Conservation (phyloP, 2,888 invertebrate species). For the Tribolium freemani region DNA sequence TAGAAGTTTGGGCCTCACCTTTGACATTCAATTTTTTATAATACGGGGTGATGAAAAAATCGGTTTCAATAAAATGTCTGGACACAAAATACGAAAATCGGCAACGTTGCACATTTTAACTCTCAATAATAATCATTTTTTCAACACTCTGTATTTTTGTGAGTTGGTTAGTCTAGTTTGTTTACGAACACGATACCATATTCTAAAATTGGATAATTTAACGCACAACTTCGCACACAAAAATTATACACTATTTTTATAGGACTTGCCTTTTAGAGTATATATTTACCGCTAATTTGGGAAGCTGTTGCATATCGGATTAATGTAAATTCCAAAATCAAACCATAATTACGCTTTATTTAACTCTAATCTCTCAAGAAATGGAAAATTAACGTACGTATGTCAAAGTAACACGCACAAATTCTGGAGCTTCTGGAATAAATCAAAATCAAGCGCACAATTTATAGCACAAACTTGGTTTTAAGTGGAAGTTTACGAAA, state of each 20-base stretch:
- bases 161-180: neutral
- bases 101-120: neutral
- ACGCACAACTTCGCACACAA: conserved; percentile 44
- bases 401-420: conserved; percentile 43
- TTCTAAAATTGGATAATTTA: conserved; percentile 38
- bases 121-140: neutral
- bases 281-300: conserved; percentile 24
- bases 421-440: conserved; percentile 6
- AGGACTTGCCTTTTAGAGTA: conserved; percentile 39
- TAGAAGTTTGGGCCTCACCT: too few relatives aligned
- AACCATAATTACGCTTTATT: conserved; percentile 22
- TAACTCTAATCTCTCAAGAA: conserved; percentile 4
- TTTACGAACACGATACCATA: conserved; percentile 14
- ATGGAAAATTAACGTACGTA: conserved; percentile 27
- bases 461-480: conserved; percentile 31
- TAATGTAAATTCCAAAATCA: conserved; percentile 7
- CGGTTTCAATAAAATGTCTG: too few relatives aligned
- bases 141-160: neutral
- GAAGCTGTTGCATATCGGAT: conserved; percentile 30
- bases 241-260: conserved; percentile 43
- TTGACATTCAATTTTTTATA: too few relatives aligned
- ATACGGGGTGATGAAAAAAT: too few relatives aligned
- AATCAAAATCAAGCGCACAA: conserved; percentile 33
- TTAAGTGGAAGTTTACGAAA: conserved; percentile 3
- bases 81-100: too few relatives aligned